Conservation (phyloP, 2,888 invertebrate species). For the Perithous albicinctus region DNA sequence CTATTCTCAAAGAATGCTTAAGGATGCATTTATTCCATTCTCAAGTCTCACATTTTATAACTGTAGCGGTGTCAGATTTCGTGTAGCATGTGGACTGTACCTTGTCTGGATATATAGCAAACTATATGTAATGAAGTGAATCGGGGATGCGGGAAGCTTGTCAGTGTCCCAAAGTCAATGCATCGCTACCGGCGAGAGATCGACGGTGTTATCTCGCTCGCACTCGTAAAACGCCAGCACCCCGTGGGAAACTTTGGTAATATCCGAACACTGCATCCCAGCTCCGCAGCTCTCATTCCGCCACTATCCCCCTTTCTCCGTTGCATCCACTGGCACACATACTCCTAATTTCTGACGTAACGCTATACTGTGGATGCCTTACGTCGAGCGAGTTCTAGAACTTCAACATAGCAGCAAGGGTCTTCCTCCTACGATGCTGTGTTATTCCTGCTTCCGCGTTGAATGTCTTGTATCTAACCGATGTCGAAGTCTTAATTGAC, state of each 20-base stretch:
- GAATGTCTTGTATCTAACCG: slow-evolving; percentile 16
- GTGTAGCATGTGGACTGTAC: neutral
- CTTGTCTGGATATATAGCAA: neutral
- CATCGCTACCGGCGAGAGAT: slow-evolving; percentile 8
- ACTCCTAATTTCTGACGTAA: slow-evolving; percentile 56
- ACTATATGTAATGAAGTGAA: neutral
- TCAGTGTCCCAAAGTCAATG: neutral
- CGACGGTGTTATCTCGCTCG: slow-evolving; percentile 11
- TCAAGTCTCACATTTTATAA: slow-evolving; percentile 76
- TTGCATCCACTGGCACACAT: neutral
- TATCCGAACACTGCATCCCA: slow-evolving; percentile 68
- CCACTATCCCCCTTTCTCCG: neutral
- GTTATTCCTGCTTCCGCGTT: neutral
- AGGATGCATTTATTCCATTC: slow-evolving; percentile 80
- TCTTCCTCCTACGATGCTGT: neutral
- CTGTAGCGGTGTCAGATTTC: slow-evolving; percentile 65
- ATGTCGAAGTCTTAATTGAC: slow-evolving; percentile 73
- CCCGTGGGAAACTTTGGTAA: slow-evolving; percentile 78
- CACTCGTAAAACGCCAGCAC: neutral
- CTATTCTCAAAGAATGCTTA: slow-evolving; percentile 73
- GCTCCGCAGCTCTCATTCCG: slow-evolving; percentile 3
- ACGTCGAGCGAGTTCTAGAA: slow-evolving; percentile 53
- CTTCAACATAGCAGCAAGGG: slow-evolving; percentile 50
- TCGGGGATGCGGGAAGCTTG: slow-evolving; percentile 22
- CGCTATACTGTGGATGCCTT: slow-evolving; percentile 45